Evolutionary conservation across 2,113 vertebrate species (phyloP).

Genomic region (Pteropus alecto): DNA sequence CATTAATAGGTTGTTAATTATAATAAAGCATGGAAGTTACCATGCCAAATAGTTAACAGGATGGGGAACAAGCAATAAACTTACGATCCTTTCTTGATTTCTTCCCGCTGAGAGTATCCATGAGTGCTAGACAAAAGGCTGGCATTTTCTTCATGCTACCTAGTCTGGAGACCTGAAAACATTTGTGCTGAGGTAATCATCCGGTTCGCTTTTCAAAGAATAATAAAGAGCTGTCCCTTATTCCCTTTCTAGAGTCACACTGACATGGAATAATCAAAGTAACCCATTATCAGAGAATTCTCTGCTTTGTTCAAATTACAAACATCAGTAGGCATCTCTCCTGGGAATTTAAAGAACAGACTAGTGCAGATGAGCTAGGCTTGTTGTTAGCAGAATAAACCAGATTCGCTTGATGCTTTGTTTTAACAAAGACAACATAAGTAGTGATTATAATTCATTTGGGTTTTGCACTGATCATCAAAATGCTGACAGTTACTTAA

Average conservation of each 20-base stretch:
- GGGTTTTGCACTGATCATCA: constrained; percentile 34
- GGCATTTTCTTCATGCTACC: neutral
- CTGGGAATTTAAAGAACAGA: neutral
- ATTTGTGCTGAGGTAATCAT: neutral
- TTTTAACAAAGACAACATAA: constrained; percentile 52
- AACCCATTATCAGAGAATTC: constrained; percentile 1
- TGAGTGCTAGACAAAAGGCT: neutral
- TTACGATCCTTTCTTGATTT: neutral
- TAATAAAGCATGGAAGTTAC: neutral
- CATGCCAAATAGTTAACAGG: neutral
- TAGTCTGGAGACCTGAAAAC: neutral
- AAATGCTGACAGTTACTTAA: constrained; percentile 58
- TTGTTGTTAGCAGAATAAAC: neutral
- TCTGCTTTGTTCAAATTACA: constrained; percentile 41
- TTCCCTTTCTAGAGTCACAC: constrained; percentile 12
- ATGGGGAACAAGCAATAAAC: neutral
- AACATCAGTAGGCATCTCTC: neutral
- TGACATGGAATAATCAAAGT: neutral
- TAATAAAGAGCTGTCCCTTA: neutral
- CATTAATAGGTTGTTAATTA: neutral
- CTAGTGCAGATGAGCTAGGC: neutral
- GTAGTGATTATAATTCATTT: constrained; percentile 17
- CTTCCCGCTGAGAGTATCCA: neutral
- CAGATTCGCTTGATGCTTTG: neutral
- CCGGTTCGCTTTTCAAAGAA: constrained; percentile 27